Conservation (phyloP, 2,888 invertebrate genomes). For the Aplocera efformata region DNA sequence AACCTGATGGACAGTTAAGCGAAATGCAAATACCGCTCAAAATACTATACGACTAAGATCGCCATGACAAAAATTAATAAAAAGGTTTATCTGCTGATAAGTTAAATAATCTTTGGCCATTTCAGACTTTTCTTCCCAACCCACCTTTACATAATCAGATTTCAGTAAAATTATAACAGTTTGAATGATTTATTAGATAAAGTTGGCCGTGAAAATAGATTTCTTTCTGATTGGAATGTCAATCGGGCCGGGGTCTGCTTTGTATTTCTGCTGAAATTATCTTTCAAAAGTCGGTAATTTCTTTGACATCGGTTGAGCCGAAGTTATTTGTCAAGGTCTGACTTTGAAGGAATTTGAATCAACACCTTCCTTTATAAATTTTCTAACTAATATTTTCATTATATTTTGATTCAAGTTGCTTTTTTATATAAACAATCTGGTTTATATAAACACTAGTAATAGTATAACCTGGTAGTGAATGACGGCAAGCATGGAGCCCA, state of each 20-base stretch:
- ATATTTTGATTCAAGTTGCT: too few species aligned
- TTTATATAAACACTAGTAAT: too few species aligned
- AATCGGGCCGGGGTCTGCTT: slow-evolving; percentile 29
- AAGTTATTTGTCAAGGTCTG: too few species aligned
- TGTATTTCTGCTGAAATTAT: slow-evolving; percentile 19
- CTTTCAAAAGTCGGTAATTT: slow-evolving; percentile 2
- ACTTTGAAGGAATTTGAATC: too few species aligned
- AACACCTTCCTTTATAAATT: too few species aligned
- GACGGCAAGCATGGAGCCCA: slow-evolving; percentile 96
- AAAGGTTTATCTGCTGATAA: slow-evolving; percentile 17
- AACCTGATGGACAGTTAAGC: too few species aligned
- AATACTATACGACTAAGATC: too few species aligned
- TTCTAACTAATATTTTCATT: too few species aligned
- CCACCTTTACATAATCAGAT: slow-evolving; percentile 61
- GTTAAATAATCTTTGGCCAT: slow-evolving; percentile 29
- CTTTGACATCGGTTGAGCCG: too few species aligned
- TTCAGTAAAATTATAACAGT: slow-evolving; percentile 61
- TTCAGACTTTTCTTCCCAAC: slow-evolving; percentile 34
- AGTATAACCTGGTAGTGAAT: slow-evolving; percentile 88
- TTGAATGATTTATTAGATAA: slow-evolving; percentile 61
- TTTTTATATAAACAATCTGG: too few species aligned
- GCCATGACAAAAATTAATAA: too few species aligned
- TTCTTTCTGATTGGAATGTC: slow-evolving; percentile 38
- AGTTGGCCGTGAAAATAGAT: slow-evolving; percentile 49
- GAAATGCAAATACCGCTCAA: too few species aligned